These are phyloP conservation scores for Scaptomyza flava DNA, from an alignment of 2,888 invertebrate species.

Conservation along the genomic window DNA sequence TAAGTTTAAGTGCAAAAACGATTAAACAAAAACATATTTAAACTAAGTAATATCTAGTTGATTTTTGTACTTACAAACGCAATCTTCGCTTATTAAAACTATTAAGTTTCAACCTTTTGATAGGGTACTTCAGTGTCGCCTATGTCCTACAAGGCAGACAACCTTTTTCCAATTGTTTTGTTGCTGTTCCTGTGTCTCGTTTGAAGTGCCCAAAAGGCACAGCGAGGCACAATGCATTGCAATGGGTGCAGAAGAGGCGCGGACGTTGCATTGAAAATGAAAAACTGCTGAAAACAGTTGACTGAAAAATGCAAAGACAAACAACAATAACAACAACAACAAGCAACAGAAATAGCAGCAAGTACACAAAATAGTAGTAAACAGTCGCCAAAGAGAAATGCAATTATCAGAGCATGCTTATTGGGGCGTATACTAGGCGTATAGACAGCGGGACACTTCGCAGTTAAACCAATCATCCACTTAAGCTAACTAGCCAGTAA, in stretches of 20 bases:
- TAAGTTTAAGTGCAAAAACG: too few relatives aligned
- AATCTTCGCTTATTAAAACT: background rate
- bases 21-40: background rate
- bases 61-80: background rate
- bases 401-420: slow-evolving; percentile 30
- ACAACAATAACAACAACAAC: slow-evolving; percentile 20
- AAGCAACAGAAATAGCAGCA: slow-evolving; percentile 11
- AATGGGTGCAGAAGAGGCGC: slow-evolving; percentile 22
- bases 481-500: slow-evolving; percentile 42
- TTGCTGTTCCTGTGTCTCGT: slow-evolving; percentile 25
- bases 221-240: slow-evolving; percentile 23
- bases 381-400: slow-evolving; percentile 19
- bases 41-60: background rate
- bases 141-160: background rate
- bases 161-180: slow-evolving; percentile 8
- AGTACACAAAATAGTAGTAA: slow-evolving; percentile 2
- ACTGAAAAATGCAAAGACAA: slow-evolving; percentile 33
- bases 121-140: slow-evolving; percentile 10
- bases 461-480: slow-evolving; percentile 68
- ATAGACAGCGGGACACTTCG: background rate
- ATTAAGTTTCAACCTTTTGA: background rate
- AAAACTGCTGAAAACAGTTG: slow-evolving; percentile 48
- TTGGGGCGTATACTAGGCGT: slow-evolving; percentile 8
- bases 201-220: slow-evolving; percentile 53
- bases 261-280: slow-evolving; percentile 51